Evolutionary conservation across 2,888 invertebrate species (phyloP), one percentile per base, ranked within the genome.

Genomic region (Idaea dimidiata): DNA sequence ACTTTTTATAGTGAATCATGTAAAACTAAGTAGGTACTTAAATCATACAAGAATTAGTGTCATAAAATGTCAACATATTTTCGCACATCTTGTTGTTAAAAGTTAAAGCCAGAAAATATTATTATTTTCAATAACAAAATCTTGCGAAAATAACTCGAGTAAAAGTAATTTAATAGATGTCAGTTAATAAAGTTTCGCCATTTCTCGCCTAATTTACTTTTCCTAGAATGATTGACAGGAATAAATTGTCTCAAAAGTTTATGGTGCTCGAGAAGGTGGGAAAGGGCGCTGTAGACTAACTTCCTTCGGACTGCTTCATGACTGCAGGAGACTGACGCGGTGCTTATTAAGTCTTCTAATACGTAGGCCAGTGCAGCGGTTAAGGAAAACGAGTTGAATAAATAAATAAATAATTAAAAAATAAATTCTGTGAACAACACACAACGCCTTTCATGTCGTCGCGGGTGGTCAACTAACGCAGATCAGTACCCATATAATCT

Each of bases 171-270:
- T 69, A 69, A 58, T 54, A 61, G 53, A 57, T n/a, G 32, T 64
- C 64, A 68, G 69, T 71, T 69, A 43, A 64, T 63, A 65, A 68
- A 71, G 65, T 71, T 71, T 64, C 24, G 54, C 58, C 62, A 65
- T 69, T 71, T 61, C 62, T 63, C 67, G 71, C 59, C 64, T 66
- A 71, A 71, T 71, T 71, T 69, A 64, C 65, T 66, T 61, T 32
- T 58, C 60, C 62, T 57, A 64, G 66, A 66, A 66, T 67, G 71
- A 71, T 71, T 69, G 69, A 69, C 66, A 66, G 60, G 63, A 66
- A 71, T 69, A 68, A 68, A 71, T 68, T 67, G 65, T 64, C 63
- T 60, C 53, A 57, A 66, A 65, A 62, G 58, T 67, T 64, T 6
- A 31, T 54, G 43, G 43, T 8, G 43, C 33, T 33, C 33, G 33